Percentiles rank a stretch among this genome's conserved stretches.
phyloP scores from a whole-genome alignment of 30 jellyfish, hydroid and myxozoan genomes.

The Cassiopea andromeda region DNA sequence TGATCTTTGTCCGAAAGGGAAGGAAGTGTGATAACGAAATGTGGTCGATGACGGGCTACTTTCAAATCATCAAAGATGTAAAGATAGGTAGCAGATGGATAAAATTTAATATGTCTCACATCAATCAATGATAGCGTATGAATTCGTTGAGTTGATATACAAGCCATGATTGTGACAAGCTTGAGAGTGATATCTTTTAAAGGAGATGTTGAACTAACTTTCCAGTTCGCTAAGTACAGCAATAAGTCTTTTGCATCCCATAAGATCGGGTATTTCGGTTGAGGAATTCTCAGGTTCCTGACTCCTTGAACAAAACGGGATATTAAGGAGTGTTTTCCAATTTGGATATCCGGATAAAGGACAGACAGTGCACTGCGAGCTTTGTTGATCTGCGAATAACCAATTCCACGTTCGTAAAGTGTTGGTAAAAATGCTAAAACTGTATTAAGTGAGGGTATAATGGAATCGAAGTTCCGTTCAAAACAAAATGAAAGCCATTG shows the following conservation, averaged over 20 bases:
- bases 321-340: slow-evolving; percentile 32
- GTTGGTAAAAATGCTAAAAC: slow-evolving; percentile 13
- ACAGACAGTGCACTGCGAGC: slow-evolving; percentile 52
- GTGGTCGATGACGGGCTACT: background rate
- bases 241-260: slow-evolving; percentile 45
- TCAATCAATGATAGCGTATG: slow-evolving; percentile 1
- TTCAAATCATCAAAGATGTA: background rate
- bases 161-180: slow-evolving; percentile 1
- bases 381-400: slow-evolving; percentile 24
- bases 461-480: slow-evolving; percentile 5
- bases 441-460: slow-evolving; percentile 17
- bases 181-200: background rate
- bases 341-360: background rate
- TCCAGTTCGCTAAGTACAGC: slow-evolving; percentile 1
- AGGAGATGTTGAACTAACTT: background rate
- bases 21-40: too few relatives aligned
- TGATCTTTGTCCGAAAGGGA: too few relatives aligned
- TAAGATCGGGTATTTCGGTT: slow-evolving; percentile 8
- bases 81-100: slow-evolving; percentile 5
- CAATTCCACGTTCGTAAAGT: slow-evolving; percentile 30
- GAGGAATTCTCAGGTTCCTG: slow-evolving; percentile 1
- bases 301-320: slow-evolving; percentile 22
- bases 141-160: slow-evolving; percentile 9
- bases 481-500: slow-evolving; percentile 37
- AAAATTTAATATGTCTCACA: slow-evolving; percentile 8